A percentile compares a stretch with the other conserved stretches of the same genome.
Conservation (phyloP, 2,888 invertebrate genomes). For the Pimpla rufipes region DNA sequence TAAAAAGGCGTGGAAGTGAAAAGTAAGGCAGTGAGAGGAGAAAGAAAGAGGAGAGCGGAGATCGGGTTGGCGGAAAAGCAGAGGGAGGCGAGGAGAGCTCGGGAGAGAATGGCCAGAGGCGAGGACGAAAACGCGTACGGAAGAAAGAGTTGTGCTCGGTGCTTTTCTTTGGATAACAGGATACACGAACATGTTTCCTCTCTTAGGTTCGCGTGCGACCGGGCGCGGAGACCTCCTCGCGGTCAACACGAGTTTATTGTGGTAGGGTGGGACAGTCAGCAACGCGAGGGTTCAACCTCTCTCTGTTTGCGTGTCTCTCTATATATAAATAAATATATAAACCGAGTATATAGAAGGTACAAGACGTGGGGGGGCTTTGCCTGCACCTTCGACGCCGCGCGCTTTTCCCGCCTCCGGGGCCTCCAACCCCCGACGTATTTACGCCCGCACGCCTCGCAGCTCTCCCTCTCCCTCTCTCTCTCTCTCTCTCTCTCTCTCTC, state of each 20-base stretch:
- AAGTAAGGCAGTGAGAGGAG: slow-evolving; percentile 14
- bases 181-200: slow-evolving; percentile 36
- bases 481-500: background rate
- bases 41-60: background rate
- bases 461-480: slow-evolving; percentile 24
- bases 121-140: slow-evolving; percentile 11
- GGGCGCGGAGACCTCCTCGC: slow-evolving; percentile 56
- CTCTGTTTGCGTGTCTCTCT: no score
- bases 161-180: slow-evolving; percentile 38
- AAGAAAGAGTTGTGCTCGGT: slow-evolving; percentile 15
- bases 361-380: background rate
- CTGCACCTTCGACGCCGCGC: slow-evolving; percentile 63
- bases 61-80: background rate
- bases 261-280: slow-evolving; percentile 28
- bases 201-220: slow-evolving; percentile 8
- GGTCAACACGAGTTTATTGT: slow-evolving; percentile 75
- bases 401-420: slow-evolving; percentile 70
- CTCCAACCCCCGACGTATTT: slow-evolving; percentile 57
- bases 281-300: no score
- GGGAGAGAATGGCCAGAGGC: background rate
- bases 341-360: background rate
- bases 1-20: slow-evolving; percentile 23
- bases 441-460: slow-evolving; percentile 55
- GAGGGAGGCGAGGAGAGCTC: background rate
- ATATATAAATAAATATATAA: no score